These are phyloP conservation scores for Alethe diademata DNA, from an alignment of 2,113 vertebrate species.

Conservation along the genomic window DNA sequence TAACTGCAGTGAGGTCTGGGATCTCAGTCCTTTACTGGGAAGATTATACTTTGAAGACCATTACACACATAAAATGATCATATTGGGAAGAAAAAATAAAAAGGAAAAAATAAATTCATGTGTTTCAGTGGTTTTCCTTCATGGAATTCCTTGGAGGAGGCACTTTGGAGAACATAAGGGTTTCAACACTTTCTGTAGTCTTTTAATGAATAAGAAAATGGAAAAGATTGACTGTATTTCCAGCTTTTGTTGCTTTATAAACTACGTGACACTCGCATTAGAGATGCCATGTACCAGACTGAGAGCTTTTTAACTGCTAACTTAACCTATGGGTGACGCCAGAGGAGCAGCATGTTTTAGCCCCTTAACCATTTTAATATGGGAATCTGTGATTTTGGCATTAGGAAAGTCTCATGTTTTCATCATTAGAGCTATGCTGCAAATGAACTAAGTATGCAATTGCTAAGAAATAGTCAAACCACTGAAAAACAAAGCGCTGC, in stretches of 20 bases:
- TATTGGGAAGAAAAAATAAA: not conserved
- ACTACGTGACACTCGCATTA: not conserved
- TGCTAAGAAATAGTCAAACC: not conserved
- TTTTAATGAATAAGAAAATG: not conserved
- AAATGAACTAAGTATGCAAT: not conserved
- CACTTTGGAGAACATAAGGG: not conserved
- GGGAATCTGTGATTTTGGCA: not conserved
- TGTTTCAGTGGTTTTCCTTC: not conserved
- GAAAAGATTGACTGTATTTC: not conserved
- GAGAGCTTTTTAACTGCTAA: not conserved
- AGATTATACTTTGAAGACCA: not conserved
- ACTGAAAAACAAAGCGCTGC: not conserved
- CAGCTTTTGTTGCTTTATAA: not conserved
- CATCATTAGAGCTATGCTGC: not conserved
- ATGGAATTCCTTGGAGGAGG: not conserved
- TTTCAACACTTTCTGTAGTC: not conserved
- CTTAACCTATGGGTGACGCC: not conserved
- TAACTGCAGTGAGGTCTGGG: accelerated
- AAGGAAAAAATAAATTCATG: not conserved
- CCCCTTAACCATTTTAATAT: not conserved
- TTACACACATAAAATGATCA: not conserved
- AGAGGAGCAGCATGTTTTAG: not conserved
- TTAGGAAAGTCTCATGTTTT: not conserved
- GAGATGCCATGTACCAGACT: not conserved
- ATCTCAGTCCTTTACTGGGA: not conserved